Evolutionary conservation across 2,797 vertebrate genomes (phyloP).

Genomic region (Botia kubotai): DNA sequence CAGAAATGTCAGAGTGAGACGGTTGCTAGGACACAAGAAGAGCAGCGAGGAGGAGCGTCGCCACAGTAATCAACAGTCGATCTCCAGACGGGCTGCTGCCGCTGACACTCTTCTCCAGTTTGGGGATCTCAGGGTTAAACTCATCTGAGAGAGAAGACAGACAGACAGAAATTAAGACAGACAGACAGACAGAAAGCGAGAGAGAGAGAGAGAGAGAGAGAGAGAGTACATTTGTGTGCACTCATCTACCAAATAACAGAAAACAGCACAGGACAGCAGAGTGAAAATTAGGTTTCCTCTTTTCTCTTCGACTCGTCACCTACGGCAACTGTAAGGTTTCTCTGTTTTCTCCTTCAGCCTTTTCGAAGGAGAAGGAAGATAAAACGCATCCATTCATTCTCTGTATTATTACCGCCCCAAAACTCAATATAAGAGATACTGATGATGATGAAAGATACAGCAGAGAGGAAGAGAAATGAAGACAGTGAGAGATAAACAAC

Average conservation of each 20-base stretch:
- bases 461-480: background rate
- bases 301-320: constrained; percentile 14
- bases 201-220: constrained; percentile 35
- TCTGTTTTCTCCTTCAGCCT: constrained; percentile 11
- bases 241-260: constrained; percentile 10
- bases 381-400: constrained; percentile 40
- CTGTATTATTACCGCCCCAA: constrained; percentile 24
- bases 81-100: constrained; percentile 93
- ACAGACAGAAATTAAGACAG: constrained; percentile 11
- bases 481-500: constrained; percentile 60
- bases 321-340: background rate
- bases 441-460: constrained; percentile 37
- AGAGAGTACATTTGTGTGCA: background rate
- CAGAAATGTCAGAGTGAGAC: constrained; percentile 41
- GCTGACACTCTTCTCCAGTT: constrained; percentile 96
- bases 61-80: constrained; percentile 89
- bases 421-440: constrained; percentile 17
- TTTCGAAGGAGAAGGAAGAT: constrained; percentile 38
- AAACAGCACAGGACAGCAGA: background rate
- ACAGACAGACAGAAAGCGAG: background rate
- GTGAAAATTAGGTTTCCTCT: constrained; percentile 3
- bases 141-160: constrained; percentile 78
- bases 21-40: constrained; percentile 88
- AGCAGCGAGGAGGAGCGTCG: constrained; percentile 83
- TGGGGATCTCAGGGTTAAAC: constrained; percentile 92